Base-by-base conservation (phyloP, 2,797 vertebrate genomes). In the Pantherophis vulpinus region DNA sequence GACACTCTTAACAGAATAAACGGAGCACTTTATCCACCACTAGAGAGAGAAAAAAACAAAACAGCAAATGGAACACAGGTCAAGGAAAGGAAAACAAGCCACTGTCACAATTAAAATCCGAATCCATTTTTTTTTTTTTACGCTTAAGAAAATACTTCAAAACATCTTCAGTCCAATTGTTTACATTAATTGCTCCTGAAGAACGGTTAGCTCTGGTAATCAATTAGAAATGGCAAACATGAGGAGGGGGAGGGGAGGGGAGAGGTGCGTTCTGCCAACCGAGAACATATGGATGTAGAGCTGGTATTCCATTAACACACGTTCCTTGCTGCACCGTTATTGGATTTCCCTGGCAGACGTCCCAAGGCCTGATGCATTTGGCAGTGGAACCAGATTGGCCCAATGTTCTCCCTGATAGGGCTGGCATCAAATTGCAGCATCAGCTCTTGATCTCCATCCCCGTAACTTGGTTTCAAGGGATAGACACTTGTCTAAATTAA, bases 311-410 rank as follows among this genome's bases (percentile, higher is more conserved):
- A 14, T 58, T 94, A 25, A 88, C 54, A n/a, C 27, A 55, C 16
- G 2, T 94, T 93, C 92, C 88, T 94, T 93, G 51, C 92, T 32
- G 3, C 51, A 3, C 74, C 37, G 0, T 91, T 83, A 0, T 61
- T 93, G 25, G 92, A 95, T 29, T 63, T 94, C 94, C 25, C 54
- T 94, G 88, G 86, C 92, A 95, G 58, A 59, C 93, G 51, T 89
- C 89, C 60, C n/a, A 47, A 51, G 89, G 51, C 54, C 90, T 37
- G 90, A 56, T 63, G n/a, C 90, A 92, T 95, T 95, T 95, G 91
- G 92, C 54, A 93, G 58, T 58, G 86, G 91, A n/a, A 91, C 70
- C 86, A 29, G 93, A 90, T 88, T 55, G 83, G 61, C 91, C 47
- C n/a, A 92, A 90, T 92, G 7, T 2, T 51, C 59, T n/a, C 54